These are phyloP conservation scores for Drosophila azteca DNA, from an alignment of 1,140 invertebrate species.

Conservation along the genomic window DNA sequence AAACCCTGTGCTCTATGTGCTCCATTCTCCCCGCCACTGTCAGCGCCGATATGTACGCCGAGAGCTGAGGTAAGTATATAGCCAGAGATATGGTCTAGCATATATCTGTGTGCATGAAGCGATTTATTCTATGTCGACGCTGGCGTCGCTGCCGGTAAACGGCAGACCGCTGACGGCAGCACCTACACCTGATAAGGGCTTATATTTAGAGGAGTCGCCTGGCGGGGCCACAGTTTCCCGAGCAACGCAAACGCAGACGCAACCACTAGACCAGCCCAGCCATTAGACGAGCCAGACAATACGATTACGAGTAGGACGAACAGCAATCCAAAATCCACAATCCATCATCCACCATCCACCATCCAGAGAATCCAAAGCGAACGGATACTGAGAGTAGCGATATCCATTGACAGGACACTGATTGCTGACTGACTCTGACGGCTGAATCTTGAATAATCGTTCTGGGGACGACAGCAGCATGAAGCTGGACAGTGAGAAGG, in stretches of 20 bases:
- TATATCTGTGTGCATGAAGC: too few relatives aligned
- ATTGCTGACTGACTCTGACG: too few relatives aligned
- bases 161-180: neutral
- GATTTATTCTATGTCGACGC: conserved; percentile 6
- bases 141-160: conserved; percentile 16
- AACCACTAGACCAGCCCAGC: conserved; percentile 18
- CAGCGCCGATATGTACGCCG: too few relatives aligned
- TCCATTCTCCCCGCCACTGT: too few relatives aligned
- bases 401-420: neutral
- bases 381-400: too few relatives aligned
- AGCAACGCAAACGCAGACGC: conserved; percentile 24
- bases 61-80: too few relatives aligned
- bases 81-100: too few relatives aligned
- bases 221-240: conserved; percentile 58
- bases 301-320: neutral
- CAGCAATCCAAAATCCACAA: neutral
- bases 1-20: too few relatives aligned
- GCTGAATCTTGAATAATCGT: too few relatives aligned
- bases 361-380: neutral
- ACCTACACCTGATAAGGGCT: conserved; percentile 42
- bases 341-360: too few relatives aligned
- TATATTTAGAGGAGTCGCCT: conserved; percentile 63
- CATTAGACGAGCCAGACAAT: conserved; percentile 5
- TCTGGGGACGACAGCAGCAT: conserved; percentile 20
- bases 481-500: conserved; percentile 61